These are phyloP conservation scores for Peribatodes rhomboidaria DNA, from an alignment of 2,888 invertebrate species.

Conservation along the genomic window DNA sequence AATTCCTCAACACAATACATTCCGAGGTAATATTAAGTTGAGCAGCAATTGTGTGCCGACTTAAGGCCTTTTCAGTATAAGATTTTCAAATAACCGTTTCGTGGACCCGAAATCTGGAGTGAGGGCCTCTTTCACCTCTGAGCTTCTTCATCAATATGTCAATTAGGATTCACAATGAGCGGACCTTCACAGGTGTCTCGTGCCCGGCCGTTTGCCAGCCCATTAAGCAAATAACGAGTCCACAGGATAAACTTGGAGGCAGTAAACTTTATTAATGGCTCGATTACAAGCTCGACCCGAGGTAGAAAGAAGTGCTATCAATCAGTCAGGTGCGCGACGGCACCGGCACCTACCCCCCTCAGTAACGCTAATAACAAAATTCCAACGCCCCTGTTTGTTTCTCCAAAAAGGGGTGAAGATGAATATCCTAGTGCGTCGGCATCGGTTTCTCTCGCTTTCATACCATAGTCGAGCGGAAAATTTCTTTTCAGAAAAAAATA, in stretches of 20 bases:
- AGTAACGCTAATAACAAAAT: conserved; percentile 86
- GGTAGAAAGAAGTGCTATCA: conserved; percentile 86
- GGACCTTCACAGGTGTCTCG: conserved; percentile 75
- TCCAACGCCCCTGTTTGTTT: conserved; percentile 84
- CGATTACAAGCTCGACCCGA: conserved; percentile 87
- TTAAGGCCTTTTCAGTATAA: conserved; percentile 41
- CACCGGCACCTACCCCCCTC: conserved; percentile 75
- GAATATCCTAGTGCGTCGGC: conserved; percentile 74
- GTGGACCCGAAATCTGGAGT: conserved; percentile 46
- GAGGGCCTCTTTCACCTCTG: conserved; percentile 52
- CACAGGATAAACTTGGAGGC: conserved; percentile 84
- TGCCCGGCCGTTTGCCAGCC: conserved; percentile 78
- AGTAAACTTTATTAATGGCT: conserved; percentile 87
- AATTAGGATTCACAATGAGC: conserved; percentile 72
- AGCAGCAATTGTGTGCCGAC: conserved; percentile 39
- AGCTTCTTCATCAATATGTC: conserved; percentile 74
- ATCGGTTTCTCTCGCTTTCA: conserved; percentile 63
- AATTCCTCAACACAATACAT: conserved; percentile 37
- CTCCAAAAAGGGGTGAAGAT: conserved; percentile 83
- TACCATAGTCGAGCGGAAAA: conserved; percentile 48
- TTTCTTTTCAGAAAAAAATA: conserved; percentile 45
- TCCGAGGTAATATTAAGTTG: conserved; percentile 29
- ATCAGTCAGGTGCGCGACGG: conserved; percentile 86
- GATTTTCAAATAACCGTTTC: conserved; percentile 42
- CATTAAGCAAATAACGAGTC: conserved; percentile 86